Evolutionary conservation across 2,888 invertebrate species (phyloP), one percentile per base, ranked within the genome.

Genomic region (Dryomyza anilis): DNA sequence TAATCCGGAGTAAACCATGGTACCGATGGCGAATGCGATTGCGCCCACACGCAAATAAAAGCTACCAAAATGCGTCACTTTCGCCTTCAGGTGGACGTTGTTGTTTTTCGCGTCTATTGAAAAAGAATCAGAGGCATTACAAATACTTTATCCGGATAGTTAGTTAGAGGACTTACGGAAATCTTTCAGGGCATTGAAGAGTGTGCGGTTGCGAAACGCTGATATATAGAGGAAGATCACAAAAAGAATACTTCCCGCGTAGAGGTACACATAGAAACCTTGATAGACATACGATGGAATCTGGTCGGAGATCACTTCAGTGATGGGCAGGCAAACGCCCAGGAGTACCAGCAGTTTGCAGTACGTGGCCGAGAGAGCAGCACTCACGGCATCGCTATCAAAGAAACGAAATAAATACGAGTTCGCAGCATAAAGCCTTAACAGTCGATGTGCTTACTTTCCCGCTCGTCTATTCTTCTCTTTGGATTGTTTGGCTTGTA

Each of bases 21-120:
- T 92, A 7, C 88, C 88, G 66, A 88, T 88, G 43, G 84, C 84
- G 59, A 84, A 84, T 2, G 72, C 91, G 85, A 84, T 83, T 23
- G 94, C 94, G 58, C 94, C 94, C 43, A 94, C 88, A 72, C 94
- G 86, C 60, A 95, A 86, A 83, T 94, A 95, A 82, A 95, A 94
- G 82, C 93, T 94, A 58, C 94, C 94, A 78, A 93, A 93, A 73
- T 91, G 87, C 43, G 85, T 84, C 10, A 81, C 80, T 68, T 81
- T 81, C 45, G 79, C 78, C 65, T 83, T 83, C 0, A 82, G 70
- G 50, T 82, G 80, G 6, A 83, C 76, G 63, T 81, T 80, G 71
- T 78, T 81, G 65, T 77, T 79, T 65, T 77, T 79, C 64, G 78
- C 81, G 66, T 83, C 84, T 84, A 66, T n/a, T 23, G 16, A 53